phyloP scores from a whole-genome alignment of 2,888 invertebrate species.

The Acanthoscelides obtectus region DNA sequence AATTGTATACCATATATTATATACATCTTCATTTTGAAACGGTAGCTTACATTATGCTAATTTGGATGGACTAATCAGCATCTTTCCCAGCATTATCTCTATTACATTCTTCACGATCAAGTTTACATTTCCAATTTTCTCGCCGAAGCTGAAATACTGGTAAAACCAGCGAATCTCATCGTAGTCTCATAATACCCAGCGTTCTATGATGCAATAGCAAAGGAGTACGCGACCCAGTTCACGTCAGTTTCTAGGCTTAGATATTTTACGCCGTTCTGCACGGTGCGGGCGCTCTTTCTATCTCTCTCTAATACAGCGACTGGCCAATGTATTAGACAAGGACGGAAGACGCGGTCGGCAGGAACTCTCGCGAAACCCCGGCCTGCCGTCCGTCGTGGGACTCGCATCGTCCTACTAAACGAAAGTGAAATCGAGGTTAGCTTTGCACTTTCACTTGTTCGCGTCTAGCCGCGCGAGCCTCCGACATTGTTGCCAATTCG shows the following conservation, averaged over 20 bases:
- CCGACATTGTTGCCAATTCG: constrained; percentile 28
- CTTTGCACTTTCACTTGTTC: constrained; percentile 50
- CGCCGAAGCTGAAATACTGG: constrained; percentile 10
- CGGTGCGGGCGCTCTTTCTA: constrained; percentile 6
- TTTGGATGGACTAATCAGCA: no score
- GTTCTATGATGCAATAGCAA: constrained; percentile 41
- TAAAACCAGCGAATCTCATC: constrained; percentile 36
- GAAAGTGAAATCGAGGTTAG: constrained; percentile 52
- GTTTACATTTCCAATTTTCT: constrained; percentile 23
- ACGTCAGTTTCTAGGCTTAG: constrained; percentile 42
- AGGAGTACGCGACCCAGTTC: constrained; percentile 48
- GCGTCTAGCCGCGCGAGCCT: constrained; percentile 45
- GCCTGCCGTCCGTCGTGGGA: constrained; percentile 44
- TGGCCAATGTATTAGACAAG: constrained; percentile 22
- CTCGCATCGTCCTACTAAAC: constrained; percentile 50
- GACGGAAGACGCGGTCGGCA: constrained; percentile 22
- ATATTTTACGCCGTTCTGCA: constrained; percentile 9
- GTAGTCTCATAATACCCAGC: constrained; percentile 42
- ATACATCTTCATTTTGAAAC: no score
- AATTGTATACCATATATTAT: no score
- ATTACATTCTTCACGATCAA: constrained; percentile 15
- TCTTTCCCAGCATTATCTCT: not conserved
- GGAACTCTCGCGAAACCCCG: constrained; percentile 31
- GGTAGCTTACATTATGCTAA: no score
- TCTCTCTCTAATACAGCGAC: constrained; percentile 13